phyloP scores from a whole-genome alignment of 2,113 vertebrate genomes.

The Hucho hucho region DNA sequence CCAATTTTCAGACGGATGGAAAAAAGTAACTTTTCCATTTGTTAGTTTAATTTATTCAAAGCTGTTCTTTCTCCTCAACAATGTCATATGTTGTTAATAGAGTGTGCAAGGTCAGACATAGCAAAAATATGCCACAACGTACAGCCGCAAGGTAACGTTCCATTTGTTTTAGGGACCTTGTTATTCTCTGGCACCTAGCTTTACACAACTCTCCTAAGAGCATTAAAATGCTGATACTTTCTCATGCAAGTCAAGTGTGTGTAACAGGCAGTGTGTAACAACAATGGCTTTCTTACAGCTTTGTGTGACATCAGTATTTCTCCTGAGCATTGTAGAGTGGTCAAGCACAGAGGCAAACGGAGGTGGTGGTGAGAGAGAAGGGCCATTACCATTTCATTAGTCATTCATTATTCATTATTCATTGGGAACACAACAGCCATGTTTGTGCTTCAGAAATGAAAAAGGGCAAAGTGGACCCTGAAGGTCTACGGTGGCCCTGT shows the following conservation, averaged over 20 bases:
- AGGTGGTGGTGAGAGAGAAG: slow-evolving; percentile 1
- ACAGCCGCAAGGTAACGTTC: no score
- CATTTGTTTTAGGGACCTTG: background rate
- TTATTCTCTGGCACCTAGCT: background rate
- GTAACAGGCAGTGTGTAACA: no score
- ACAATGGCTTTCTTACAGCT: background rate
- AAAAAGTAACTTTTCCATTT: no score
- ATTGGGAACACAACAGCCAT: slow-evolving; percentile 23
- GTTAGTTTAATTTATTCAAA: no score
- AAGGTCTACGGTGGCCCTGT: background rate
- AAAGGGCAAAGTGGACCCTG: slow-evolving; percentile 30
- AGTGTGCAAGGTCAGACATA: no score
- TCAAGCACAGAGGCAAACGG: slow-evolving; percentile 26
- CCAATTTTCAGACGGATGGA: background rate
- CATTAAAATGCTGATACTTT: background rate
- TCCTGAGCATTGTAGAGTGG: slow-evolving; percentile 11
- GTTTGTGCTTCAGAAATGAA: slow-evolving; percentile 17
- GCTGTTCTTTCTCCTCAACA: no score
- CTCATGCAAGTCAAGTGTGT: no score
- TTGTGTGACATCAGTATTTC: background rate
- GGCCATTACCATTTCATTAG: slow-evolving; percentile 31
- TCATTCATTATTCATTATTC: slow-evolving; percentile 51
- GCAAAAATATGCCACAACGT: no score
- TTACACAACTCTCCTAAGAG: background rate
- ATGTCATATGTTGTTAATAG: no score